Evolutionary conservation across 2,797 vertebrate genomes (phyloP).

Genomic region (Remorina albescens): DNA sequence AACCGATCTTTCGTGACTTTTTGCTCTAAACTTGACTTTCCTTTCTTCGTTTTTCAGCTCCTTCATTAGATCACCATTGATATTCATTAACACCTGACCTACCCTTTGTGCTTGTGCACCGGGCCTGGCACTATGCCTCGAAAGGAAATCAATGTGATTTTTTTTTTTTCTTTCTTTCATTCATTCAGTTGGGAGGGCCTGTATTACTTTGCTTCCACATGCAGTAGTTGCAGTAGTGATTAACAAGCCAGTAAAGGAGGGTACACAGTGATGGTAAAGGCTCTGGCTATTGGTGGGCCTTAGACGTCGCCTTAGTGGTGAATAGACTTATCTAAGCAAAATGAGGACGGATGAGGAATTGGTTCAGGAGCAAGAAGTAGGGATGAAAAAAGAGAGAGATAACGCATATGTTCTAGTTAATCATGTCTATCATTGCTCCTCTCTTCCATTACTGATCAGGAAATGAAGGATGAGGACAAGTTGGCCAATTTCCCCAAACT

Average conservation of each 20-base stretch:
- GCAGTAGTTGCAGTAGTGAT: conserved; percentile 58
- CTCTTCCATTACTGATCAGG: conserved; percentile 58
- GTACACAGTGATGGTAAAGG: conserved; percentile 48
- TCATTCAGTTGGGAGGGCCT: conserved; percentile 61
- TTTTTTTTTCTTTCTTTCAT: too few relatives aligned
- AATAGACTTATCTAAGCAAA: conserved; percentile 19
- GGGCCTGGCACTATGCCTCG: conserved; percentile 60
- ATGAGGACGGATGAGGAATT: not conserved
- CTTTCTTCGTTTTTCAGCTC: conserved; percentile 22
- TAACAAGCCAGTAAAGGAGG: conserved; percentile 58
- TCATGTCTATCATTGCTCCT: conserved; percentile 53
- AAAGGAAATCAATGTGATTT: conserved; percentile 81
- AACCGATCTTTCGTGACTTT: conserved; percentile 21
- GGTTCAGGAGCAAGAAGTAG: conserved; percentile 1
- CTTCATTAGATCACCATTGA: conserved; percentile 75
- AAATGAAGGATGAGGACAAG: conserved; percentile 68
- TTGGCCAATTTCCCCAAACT: conserved; percentile 70
- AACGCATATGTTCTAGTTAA: conserved; percentile 39
- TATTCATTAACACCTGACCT: conserved; percentile 80
- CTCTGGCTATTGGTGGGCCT: conserved; percentile 6
- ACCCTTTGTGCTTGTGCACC: conserved; percentile 53
- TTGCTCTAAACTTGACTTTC: conserved; percentile 8
- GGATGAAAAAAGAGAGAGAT: conserved; percentile 10
- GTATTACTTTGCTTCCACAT: conserved; percentile 44
- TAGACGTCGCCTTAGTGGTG: not conserved